phyloP scores from a whole-genome alignment of 2,797 vertebrate genomes.

The Microctenopoma lineatum region DNA sequence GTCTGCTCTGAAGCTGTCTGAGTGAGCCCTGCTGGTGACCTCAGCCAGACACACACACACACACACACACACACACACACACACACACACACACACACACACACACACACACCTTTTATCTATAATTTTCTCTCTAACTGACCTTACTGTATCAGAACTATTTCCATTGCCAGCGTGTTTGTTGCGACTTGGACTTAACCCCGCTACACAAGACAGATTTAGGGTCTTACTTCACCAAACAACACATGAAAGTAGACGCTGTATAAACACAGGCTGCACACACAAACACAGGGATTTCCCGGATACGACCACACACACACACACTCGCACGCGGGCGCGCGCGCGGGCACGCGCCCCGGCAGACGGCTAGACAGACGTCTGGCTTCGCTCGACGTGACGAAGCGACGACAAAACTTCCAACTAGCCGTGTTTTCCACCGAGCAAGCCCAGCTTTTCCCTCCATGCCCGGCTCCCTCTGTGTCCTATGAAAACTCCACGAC shows the following conservation, averaged over 20 bases:
- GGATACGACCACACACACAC: slow-evolving; percentile 45
- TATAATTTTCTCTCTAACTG: slow-evolving; percentile 23
- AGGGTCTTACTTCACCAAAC: not conserved
- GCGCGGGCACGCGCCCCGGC: not conserved
- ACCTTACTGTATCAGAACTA: slow-evolving; percentile 21
- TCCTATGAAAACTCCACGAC: not conserved
- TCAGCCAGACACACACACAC: slow-evolving; percentile 11
- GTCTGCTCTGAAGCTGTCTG: slow-evolving; percentile 4
- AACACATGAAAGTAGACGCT: slow-evolving; percentile 1
- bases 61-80: no score
- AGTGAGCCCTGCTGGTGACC: slow-evolving; percentile 35
- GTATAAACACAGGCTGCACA: not conserved
- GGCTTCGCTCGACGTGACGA: slow-evolving; percentile 66
- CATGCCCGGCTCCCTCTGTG: not conserved
- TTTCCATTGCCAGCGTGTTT: not conserved
- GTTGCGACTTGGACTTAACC: slow-evolving; percentile 3
- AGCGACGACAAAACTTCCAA: slow-evolving; percentile 58
- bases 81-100: not conserved
- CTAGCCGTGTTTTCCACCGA: slow-evolving; percentile 4
- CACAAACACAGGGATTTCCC: slow-evolving; percentile 55
- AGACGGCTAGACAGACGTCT: slow-evolving; percentile 72
- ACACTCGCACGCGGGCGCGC: not conserved
- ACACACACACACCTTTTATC: slow-evolving; percentile 18
- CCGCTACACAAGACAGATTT: not conserved
- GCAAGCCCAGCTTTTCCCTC: not conserved